These are phyloP conservation scores for Pluvialis apricaria DNA, from an alignment of 2,113 vertebrate species.

Conservation along the genomic window DNA sequence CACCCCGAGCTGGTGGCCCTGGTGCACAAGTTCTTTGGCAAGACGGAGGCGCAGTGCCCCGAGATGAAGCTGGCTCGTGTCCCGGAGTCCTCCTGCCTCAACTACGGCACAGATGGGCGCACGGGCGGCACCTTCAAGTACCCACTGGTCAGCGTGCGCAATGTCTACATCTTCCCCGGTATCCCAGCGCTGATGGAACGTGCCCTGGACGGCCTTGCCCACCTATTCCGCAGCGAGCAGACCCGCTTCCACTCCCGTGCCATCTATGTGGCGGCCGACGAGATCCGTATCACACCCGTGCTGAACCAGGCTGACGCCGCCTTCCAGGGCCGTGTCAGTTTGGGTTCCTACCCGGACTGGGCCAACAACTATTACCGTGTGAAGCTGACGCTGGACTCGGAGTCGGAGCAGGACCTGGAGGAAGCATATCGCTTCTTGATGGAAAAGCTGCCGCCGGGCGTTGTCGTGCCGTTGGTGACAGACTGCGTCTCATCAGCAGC, in stretches of 20 bases:
- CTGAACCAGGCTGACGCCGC: conserved; percentile 72
- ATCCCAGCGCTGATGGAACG: conserved; percentile 85
- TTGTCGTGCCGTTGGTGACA: conserved; percentile 75
- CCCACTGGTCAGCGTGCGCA: conserved; percentile 89
- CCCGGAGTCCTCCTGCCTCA: conserved; percentile 83
- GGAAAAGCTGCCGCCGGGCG: conserved; percentile 74
- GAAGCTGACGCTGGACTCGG: conserved; percentile 86
- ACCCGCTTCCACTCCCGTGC: conserved; percentile 80
- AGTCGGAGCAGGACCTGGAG: conserved; percentile 79
- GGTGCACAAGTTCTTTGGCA: conserved; percentile 77
- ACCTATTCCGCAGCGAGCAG: conserved; percentile 80
- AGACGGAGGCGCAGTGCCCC: conserved; percentile 52
- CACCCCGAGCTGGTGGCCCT: conserved; percentile 84
- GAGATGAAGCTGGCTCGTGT: conserved; percentile 86
- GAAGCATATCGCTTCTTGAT: conserved; percentile 76
- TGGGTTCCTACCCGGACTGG: conserved; percentile 97
- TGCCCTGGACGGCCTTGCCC: conserved; percentile 79
- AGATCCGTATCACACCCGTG: conserved; percentile 74
- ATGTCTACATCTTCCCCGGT: conserved; percentile 93
- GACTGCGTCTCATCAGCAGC: conserved; percentile 78
- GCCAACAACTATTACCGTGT: conserved; percentile 90
- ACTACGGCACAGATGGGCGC: conserved; percentile 81
- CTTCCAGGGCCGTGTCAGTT: conserved; percentile 74
- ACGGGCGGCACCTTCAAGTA: conserved; percentile 77
- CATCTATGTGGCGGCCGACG: conserved; percentile 82